Conservation (phyloP, 1,140 invertebrate genomes). For the Epicauta chinensis region DNA sequence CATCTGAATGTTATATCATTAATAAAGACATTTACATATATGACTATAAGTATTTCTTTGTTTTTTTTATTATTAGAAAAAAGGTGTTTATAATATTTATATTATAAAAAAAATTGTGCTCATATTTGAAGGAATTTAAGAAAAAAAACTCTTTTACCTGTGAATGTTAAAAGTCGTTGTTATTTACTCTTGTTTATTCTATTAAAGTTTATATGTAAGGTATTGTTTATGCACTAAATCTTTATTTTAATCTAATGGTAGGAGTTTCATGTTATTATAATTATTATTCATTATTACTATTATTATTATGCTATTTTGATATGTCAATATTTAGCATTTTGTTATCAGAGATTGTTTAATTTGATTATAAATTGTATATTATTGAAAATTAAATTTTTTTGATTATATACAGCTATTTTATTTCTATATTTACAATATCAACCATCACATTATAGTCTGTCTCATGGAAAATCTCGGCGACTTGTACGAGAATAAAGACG, state of each 20-base stretch:
- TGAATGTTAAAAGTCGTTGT: conserved; percentile 32
- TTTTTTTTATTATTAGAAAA: neutral
- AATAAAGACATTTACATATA: too few relatives aligned
- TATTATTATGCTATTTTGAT: conserved; percentile 28
- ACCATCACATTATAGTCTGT: too few relatives aligned
- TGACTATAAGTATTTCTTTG: too few relatives aligned
- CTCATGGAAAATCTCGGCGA: too few relatives aligned
- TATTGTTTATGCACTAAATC: conserved; percentile 31
- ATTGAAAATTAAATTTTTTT: conserved; percentile 13
- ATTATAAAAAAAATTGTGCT: conserved; percentile 8
- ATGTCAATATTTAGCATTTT: conserved; percentile 32
- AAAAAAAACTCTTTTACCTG: conserved; percentile 11
- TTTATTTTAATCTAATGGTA: conserved; percentile 22
- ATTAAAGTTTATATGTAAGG: conserved; percentile 34
- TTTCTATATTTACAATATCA: too few relatives aligned
- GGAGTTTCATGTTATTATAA: conserved; percentile 20
- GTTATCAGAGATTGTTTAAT: conserved; percentile 30
- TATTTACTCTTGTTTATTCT: conserved; percentile 36
- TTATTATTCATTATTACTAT: neutral
- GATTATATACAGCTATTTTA: neutral
- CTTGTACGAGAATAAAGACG: too few relatives aligned
- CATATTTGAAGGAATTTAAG: conserved; percentile 6
- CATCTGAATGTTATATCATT: too few relatives aligned
- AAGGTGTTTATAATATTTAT: conserved; percentile 16
- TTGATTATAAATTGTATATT: conserved; percentile 24